Conservation (phyloP, 2,113 vertebrate genomes). For the Stegastes partitus region DNA sequence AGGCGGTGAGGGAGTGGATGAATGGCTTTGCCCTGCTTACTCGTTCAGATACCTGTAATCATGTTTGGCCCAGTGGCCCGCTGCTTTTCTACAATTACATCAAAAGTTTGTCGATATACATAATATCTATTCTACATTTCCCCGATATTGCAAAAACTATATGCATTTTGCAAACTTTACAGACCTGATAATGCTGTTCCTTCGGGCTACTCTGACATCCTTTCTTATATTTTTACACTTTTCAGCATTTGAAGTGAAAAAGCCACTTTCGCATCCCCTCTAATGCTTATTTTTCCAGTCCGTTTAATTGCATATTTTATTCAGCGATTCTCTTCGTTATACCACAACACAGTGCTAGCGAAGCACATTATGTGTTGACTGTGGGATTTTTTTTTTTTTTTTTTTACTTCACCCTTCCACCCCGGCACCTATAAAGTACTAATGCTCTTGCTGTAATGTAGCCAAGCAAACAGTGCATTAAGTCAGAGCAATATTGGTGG, state of each 20-base stretch:
- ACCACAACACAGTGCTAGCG: slow-evolving; percentile 28
- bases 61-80: slow-evolving; percentile 40
- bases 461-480: slow-evolving; percentile 63
- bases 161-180: not conserved
- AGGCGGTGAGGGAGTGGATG: slow-evolving; percentile 54
- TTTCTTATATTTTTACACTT: not conserved
- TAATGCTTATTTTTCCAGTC: not conserved
- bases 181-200: not conserved
- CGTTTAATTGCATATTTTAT: slow-evolving; percentile 58
- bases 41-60: slow-evolving; percentile 44
- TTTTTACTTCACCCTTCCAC: slow-evolving; percentile 22
- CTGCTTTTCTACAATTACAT: slow-evolving; percentile 43
- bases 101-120: slow-evolving; percentile 34
- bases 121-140: slow-evolving; percentile 10
- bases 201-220: not conserved
- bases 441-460: slow-evolving; percentile 59
- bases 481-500: slow-evolving; percentile 5
- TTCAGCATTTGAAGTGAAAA: not conserved
- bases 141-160: not conserved
- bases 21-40: slow-evolving; percentile 45
- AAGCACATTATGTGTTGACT: slow-evolving; percentile 47
- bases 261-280: not conserved
- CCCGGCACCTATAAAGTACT: slow-evolving; percentile 46
- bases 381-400: slow-evolving; percentile 20
- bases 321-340: slow-evolving; percentile 25